Percentiles rank a stretch among this genome's conserved stretches.
phyloP scores from a whole-genome alignment of 1,140 invertebrate genomes.

The Octopus sinensis region DNA sequence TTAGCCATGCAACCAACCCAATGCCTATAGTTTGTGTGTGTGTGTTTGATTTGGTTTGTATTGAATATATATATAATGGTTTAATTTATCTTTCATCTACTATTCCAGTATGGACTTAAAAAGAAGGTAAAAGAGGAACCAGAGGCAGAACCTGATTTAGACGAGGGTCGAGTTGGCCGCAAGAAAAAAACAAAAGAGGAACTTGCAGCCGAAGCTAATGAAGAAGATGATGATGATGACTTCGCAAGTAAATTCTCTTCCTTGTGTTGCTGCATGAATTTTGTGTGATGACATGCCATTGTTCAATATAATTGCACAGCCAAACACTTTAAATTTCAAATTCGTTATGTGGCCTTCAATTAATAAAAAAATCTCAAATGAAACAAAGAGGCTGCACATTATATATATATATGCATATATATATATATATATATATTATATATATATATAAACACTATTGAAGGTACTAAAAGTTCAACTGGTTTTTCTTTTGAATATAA shows the following conservation, averaged over 20 bases:
- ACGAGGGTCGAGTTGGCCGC: slow-evolving; percentile 69
- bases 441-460: no score
- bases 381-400: background rate
- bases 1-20: no score
- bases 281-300: slow-evolving; percentile 25
- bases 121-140: slow-evolving; percentile 75
- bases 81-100: no score
- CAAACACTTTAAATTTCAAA: no score
- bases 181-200: slow-evolving; percentile 98
- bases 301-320: background rate
- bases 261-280: slow-evolving; percentile 53
- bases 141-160: slow-evolving; percentile 58
- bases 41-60: no score
- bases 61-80: no score
- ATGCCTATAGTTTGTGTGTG: no score
- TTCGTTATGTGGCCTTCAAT: no score
- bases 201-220: slow-evolving; percentile 89
- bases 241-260: slow-evolving; percentile 81
- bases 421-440: background rate
- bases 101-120: slow-evolving; percentile 91
- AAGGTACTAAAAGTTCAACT: no score
- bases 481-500: no score
- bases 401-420: background rate
- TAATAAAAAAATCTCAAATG: background rate
- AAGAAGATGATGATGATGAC: slow-evolving; percentile 75